phyloP scores from a whole-genome alignment of 2,797 vertebrate genomes.

The Petrocephalus schoutedeni region DNA sequence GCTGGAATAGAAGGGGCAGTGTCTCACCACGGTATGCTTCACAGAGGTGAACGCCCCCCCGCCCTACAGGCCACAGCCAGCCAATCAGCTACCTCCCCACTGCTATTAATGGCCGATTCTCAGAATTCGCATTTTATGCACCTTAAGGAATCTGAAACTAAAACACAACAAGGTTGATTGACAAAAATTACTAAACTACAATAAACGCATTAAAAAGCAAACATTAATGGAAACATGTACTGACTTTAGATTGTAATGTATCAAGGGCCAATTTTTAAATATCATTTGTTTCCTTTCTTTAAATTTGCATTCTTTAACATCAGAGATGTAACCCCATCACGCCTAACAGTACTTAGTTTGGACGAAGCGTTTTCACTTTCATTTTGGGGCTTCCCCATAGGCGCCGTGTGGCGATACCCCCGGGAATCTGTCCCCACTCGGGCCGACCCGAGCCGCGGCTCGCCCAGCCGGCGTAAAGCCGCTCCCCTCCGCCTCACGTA shows the following conservation, averaged over 20 bases:
- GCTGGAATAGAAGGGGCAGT: conserved; percentile 7
- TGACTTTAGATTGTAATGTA: background rate
- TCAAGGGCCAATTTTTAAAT: background rate
- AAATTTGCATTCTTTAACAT: background rate
- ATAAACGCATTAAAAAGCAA: background rate
- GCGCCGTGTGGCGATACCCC: background rate
- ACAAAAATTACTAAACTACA: background rate
- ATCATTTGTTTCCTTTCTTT: background rate
- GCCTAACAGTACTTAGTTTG: background rate
- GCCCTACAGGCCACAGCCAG: background rate
- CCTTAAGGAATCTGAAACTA: background rate
- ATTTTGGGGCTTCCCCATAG: background rate
- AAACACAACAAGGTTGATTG: background rate
- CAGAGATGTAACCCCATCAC: background rate
- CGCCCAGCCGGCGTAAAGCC: too few relatives aligned
- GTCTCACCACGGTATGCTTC: background rate
- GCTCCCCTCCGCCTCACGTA: background rate
- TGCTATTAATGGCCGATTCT: background rate
- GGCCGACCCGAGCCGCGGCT: background rate
- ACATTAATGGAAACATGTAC: background rate
- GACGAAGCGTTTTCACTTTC: background rate
- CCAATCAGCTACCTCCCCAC: background rate
- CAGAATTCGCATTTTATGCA: background rate
- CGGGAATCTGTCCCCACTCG: background rate
- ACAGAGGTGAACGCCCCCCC: background rate